These are phyloP conservation scores for Lasioglossum figueresi DNA, from an alignment of 2,888 invertebrate genomes.

Conservation along the genomic window DNA sequence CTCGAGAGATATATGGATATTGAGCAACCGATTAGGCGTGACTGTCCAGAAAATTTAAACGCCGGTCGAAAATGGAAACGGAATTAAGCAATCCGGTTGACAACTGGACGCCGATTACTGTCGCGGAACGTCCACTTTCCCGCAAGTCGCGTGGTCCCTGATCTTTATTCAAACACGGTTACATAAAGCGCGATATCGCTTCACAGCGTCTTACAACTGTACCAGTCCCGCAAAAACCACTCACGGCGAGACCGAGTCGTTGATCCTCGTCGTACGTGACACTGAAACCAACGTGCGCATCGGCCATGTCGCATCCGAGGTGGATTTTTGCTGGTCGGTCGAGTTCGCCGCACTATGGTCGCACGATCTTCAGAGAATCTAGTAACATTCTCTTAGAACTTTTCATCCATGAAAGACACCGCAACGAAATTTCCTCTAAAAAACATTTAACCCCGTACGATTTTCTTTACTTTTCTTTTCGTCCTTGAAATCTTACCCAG, in stretches of 20 bases:
- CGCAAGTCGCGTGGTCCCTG: background rate
- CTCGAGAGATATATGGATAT: background rate
- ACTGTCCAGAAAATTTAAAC: slow-evolving; percentile 3
- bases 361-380: background rate
- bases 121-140: background rate
- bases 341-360: background rate
- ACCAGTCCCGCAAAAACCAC: slow-evolving; percentile 17
- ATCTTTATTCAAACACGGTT: slow-evolving; percentile 7
- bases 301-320: background rate
- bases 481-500: too few relatives aligned
- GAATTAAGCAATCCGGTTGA: slow-evolving; percentile 10
- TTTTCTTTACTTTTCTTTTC: background rate
- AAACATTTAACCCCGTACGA: background rate
- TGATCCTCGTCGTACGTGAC: slow-evolving; percentile 47
- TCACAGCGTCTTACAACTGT: slow-evolving; percentile 15
- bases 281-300: slow-evolving; percentile 26
- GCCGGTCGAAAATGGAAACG: background rate
- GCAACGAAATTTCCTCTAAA: background rate
- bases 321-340: slow-evolving; percentile 30
- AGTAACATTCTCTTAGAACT: background rate
- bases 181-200: slow-evolving; percentile 17
- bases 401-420: background rate
- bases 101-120: background rate
- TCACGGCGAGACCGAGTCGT: slow-evolving; percentile 14
- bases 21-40: slow-evolving; percentile 2